phyloP scores from a whole-genome alignment of 2,888 invertebrate genomes.

The Capitulum mitella region DNA sequence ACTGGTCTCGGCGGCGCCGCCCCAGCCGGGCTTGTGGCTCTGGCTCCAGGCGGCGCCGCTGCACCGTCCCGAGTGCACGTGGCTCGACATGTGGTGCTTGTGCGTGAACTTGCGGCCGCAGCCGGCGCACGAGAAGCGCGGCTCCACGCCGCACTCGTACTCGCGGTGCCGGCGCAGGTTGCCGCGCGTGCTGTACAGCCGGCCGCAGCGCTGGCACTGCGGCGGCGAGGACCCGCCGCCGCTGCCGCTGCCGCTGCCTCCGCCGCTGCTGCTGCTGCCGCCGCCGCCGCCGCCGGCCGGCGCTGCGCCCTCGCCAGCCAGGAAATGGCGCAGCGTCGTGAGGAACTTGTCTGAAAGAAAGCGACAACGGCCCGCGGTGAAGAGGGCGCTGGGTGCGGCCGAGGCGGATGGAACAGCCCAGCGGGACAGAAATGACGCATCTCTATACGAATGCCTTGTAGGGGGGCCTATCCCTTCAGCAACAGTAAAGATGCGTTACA shows the following conservation, averaged over 20 bases:
- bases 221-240: neutral
- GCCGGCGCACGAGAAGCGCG: constrained; percentile 35
- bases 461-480: too few species aligned
- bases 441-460: too few species aligned
- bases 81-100: constrained; percentile 35
- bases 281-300: neutral
- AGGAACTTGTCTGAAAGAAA: constrained; percentile 18
- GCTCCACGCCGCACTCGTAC: constrained; percentile 37
- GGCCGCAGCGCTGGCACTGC: constrained; percentile 34
- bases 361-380: neutral
- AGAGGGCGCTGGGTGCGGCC: too few species aligned
- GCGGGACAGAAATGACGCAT: too few species aligned
- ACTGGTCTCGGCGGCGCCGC: constrained; percentile 10
- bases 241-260: neutral
- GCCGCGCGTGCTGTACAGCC: constrained; percentile 36
- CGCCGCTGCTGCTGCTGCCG: neutral
- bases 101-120: constrained; percentile 37
- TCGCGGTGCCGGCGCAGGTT: constrained; percentile 36
- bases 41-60: constrained; percentile 16
- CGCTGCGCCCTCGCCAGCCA: neutral
- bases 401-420: too few species aligned
- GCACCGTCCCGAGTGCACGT: constrained; percentile 29
- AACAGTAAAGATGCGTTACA: too few species aligned
- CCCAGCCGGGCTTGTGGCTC: neutral
- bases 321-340: neutral